phyloP scores from a whole-genome alignment of 2,888 invertebrate genomes.

The Amphipyra berbera region DNA sequence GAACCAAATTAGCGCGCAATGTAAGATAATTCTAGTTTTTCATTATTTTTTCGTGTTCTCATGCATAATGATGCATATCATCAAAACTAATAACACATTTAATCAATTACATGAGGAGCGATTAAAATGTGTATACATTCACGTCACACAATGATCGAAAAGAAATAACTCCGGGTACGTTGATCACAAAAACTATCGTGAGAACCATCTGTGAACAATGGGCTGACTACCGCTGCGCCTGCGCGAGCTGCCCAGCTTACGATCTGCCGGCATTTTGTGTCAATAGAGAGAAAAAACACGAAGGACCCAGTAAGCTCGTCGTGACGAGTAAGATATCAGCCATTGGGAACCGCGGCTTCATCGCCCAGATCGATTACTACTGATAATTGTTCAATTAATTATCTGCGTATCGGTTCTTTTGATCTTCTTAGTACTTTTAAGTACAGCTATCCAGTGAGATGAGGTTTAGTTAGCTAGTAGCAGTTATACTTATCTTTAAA shows the following conservation, averaged over 20 bases:
- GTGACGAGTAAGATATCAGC: constrained; percentile 78
- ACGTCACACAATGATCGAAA: constrained; percentile 74
- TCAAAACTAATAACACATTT: constrained; percentile 10
- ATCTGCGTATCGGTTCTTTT: constrained; percentile 47
- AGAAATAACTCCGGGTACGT: constrained; percentile 77
- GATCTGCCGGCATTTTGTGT: constrained; percentile 66
- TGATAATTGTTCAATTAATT: constrained; percentile 69
- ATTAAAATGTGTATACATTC: constrained; percentile 69
- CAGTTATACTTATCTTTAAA: too few relatives aligned
- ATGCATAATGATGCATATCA: not conserved
- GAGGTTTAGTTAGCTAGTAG: not conserved
- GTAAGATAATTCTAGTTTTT: not conserved
- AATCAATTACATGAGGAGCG: constrained; percentile 56
- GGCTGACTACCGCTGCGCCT: constrained; percentile 65
- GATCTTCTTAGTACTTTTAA: constrained; percentile 35
- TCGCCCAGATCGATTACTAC: constrained; percentile 68
- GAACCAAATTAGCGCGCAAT: not conserved
- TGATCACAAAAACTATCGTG: constrained; percentile 80
- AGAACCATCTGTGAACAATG: constrained; percentile 79
- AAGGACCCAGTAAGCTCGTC: constrained; percentile 65
- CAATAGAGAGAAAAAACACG: constrained; percentile 72
- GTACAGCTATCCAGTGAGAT: constrained; percentile 8
- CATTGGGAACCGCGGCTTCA: constrained; percentile 66
- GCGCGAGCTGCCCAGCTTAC: constrained; percentile 69
- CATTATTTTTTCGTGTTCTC: too few relatives aligned